These are phyloP conservation scores for Biston stratarius DNA, from an alignment of 2,888 invertebrate genomes.

Conservation along the genomic window DNA sequence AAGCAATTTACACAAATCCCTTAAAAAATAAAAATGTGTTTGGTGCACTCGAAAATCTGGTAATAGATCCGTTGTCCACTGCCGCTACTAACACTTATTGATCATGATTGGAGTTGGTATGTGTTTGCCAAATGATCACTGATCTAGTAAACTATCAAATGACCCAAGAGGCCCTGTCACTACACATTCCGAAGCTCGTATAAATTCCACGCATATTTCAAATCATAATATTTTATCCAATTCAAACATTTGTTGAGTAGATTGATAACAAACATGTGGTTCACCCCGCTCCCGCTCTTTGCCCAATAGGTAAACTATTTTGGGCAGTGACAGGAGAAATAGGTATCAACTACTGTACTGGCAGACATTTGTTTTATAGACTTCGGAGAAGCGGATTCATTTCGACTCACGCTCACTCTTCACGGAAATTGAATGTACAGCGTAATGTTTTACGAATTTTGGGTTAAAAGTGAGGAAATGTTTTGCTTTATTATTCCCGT, in stretches of 20 bases:
- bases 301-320: conserved; percentile 42
- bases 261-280: conserved; percentile 42
- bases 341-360: conserved; percentile 8
- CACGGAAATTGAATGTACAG: conserved; percentile 25
- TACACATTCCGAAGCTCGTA: not conserved
- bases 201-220: conserved; percentile 12
- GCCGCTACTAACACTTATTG: not conserved
- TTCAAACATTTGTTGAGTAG: conserved; percentile 36
- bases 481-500: conserved; percentile 19
- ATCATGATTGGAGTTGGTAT: conserved; percentile 1
- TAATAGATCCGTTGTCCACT: not conserved
- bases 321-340: conserved; percentile 35
- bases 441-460: conserved; percentile 9
- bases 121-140: not conserved
- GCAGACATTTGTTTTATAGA: conserved; percentile 24
- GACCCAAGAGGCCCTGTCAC: conserved; percentile 5
- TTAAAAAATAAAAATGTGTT: no score
- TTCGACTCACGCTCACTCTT: conserved; percentile 17
- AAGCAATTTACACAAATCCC: no score
- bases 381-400: conserved; percentile 40
- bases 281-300: conserved; percentile 14
- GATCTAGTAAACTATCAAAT: conserved; percentile 1
- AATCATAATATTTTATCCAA: conserved; percentile 33
- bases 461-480: conserved; percentile 28
- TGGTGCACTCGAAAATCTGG: no score